Percentiles rank a stretch among this genome's conserved stretches.
Evolutionary conservation across 2,888 invertebrate species (phyloP).

Genomic region (Leptarthrus brevirostris): DNA sequence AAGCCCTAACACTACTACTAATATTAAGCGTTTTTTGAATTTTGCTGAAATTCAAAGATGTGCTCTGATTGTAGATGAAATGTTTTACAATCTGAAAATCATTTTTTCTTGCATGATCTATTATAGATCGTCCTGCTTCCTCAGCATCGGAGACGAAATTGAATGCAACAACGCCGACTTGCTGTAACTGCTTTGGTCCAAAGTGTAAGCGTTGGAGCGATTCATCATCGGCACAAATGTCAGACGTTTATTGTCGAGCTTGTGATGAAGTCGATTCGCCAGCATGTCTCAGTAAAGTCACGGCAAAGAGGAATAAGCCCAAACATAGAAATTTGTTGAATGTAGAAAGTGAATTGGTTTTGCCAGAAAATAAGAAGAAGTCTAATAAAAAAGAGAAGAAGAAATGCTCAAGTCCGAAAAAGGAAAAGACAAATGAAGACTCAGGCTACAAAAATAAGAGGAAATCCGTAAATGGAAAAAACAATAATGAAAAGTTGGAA

Average conservation of each 20-base stretch:
- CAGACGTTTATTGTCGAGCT: constrained; percentile 72
- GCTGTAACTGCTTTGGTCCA: constrained; percentile 65
- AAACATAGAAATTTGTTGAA: constrained; percentile 64
- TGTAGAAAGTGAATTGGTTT: constrained; percentile 65
- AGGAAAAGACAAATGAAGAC: constrained; percentile 46
- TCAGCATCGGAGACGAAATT: constrained; percentile 67
- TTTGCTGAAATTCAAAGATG: constrained; percentile 12
- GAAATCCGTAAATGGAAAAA: constrained; percentile 56
- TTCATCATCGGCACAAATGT: constrained; percentile 68
- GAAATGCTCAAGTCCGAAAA: constrained; percentile 44
- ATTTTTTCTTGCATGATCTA: constrained; percentile 57
- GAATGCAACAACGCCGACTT: constrained; percentile 62
- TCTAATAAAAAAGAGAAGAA: constrained; percentile 33
- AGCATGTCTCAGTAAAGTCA: constrained; percentile 69
- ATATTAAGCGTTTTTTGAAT: background rate
- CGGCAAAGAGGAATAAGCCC: constrained; percentile 61
- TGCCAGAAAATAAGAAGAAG: constrained; percentile 57
- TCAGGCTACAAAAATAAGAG: constrained; percentile 49
- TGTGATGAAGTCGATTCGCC: constrained; percentile 66
- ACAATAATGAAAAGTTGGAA: constrained; percentile 58
- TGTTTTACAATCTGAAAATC: constrained; percentile 38
- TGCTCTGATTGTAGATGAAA: constrained; percentile 29
- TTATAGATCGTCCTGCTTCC: constrained; percentile 69
- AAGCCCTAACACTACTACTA: constrained; percentile 5
- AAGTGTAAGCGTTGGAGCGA: constrained; percentile 61